Evolutionary conservation across 2,113 vertebrate genomes (phyloP), one percentile per base, ranked within the genome.

Genomic region (Ia io): DNA sequence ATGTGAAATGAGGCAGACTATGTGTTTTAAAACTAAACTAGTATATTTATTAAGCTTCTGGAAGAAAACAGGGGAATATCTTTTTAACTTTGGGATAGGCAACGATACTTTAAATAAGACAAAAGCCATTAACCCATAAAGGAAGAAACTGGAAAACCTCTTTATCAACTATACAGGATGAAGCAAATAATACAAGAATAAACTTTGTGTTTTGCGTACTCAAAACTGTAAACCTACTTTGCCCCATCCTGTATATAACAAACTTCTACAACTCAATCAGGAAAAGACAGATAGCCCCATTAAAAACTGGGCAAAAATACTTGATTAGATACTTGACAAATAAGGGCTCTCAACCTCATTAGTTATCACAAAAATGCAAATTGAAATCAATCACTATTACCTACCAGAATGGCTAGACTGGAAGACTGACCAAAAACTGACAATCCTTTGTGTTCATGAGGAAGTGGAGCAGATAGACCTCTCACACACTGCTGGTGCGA

Each of bases 71-170:
- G 63, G 53, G 53, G 70, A 90, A 74, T 87, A 91, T 90, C 56
- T 92, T 94, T 94, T 89, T 94, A 67, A 71, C 28, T 47, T 37
- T 51, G 59, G 30, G 47, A 37, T 16, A 94, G 73, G 61, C 42
- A 96, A 92, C 92, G 28, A 84, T 71, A 92, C 78, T 95, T 97
- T 78, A 93, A 82, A 88, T 83, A 80, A 89, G 89, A 91, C 59
- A 95, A 85, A 96, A 92, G 53, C 22, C 56, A 95, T 70, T 67
- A 84, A 89, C 32, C 32, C 40, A 78, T 56, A 92, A 90, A 86
- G 53, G 70, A 84, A 95, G 56, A 94, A 67, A 85, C 4, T 37
- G 71, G 63, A 95, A 94, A 94, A 84, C 47, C 35, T 90, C 6
- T 92, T 92, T 79, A 87, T 87, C 78, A 84, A 84, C 42, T 84